Base-by-base conservation (phyloP, 1,140 invertebrate genomes). In the Microplitis mediator region DNA sequence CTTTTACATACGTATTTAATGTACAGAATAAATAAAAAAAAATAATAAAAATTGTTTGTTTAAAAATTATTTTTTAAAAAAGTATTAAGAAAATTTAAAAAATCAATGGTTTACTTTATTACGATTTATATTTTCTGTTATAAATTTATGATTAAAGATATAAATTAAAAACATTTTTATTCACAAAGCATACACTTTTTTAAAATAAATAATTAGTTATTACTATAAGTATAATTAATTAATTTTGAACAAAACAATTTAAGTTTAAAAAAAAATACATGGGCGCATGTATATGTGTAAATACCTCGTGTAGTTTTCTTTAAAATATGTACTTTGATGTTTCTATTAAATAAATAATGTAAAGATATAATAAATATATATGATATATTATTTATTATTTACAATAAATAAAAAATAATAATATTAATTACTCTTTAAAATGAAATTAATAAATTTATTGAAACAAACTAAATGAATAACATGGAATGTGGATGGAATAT, bases 351-450 rank as follows among this genome's bases (percentile, higher is more conserved):
- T 63, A 52, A 63, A 64, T 64, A 64, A 31, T 64, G 60, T 51
- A 39, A 36, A 64, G 14, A 62, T 62, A 32, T 32, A 62, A 70
- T 50, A 45, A 16, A 54, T 58, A 36, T 9, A 14, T 63, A 1
- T 45, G 11, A 36, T 64, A 45, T 32, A 36, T 64, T 71, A 64
- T 64, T 14, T 71, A 62, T 14, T 71, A 62, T 50, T 54, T 62
- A 50, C 39, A 61, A 9, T 34, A 62, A 52, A 13, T 16, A n/a
- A 11, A n/a, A 62, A 31, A 35, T 14, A 35, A 16, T 9, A 50
- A 23, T 50, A 63, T 65, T 50, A 23, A 71, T 71, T 1, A 74
- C 72, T n/a, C 23, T 70, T 74, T 34, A 63, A 45, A 65, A 36
- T 45, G 9, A 54, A 56, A 64, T 35, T 64, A 58, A 71, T 36